phyloP scores from a whole-genome alignment of 2,113 vertebrate genomes.

The Mormoops blainvillei region DNA sequence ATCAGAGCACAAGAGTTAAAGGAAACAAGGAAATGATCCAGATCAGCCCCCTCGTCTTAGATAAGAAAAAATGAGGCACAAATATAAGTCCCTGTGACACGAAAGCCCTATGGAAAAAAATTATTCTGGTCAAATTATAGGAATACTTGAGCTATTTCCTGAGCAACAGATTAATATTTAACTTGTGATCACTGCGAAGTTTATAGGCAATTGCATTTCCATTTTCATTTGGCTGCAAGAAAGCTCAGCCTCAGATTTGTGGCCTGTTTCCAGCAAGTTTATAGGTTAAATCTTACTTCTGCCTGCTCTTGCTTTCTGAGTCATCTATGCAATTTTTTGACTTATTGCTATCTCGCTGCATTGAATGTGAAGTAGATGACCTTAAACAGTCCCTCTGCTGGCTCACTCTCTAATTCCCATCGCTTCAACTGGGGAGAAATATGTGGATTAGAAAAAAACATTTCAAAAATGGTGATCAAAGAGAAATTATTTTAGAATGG shows the following conservation, averaged over 20 bases:
- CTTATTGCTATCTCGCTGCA: neutral
- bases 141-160: conserved; percentile 18
- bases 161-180: conserved; percentile 57
- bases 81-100: neutral
- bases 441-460: neutral
- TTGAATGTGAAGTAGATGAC: neutral
- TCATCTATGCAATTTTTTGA: neutral
- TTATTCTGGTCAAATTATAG: neutral
- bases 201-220: conserved; percentile 25
- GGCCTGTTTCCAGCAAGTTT: conserved; percentile 33
- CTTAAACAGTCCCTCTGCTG: neutral
- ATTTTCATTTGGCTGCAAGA: conserved; percentile 36
- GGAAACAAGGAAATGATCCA: neutral
- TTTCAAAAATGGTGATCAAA: neutral
- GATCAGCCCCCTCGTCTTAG: neutral
- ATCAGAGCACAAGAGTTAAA: neutral
- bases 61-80: neutral
- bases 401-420: neutral
- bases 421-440: neutral
- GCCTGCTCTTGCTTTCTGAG: conserved; percentile 20
- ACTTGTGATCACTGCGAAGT: conserved; percentile 22
- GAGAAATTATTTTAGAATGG: neutral
- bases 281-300: neutral
- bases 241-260: conserved; percentile 25
- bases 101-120: neutral